A percentile compares a stretch with the other conserved stretches of the same genome.
These are phyloP conservation scores for Tortricodes alternella DNA, from an alignment of 2,888 invertebrate species.

Conservation along the genomic window DNA sequence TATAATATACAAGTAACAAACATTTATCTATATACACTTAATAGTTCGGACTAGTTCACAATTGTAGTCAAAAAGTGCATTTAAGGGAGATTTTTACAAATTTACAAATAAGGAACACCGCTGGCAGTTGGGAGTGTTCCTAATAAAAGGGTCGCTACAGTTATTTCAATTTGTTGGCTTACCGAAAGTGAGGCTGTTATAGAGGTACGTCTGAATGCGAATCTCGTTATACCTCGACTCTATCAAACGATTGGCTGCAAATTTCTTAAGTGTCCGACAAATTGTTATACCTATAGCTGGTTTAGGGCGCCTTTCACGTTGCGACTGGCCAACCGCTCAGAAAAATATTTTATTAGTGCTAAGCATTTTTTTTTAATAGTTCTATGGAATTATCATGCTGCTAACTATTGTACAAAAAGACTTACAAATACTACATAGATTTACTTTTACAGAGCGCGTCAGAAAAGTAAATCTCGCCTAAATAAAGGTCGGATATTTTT, in stretches of 20 bases:
- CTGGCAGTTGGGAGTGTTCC: slow-evolving; percentile 49
- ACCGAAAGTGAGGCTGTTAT: background rate
- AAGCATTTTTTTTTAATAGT: no score
- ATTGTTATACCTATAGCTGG: no score
- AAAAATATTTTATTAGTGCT: no score
- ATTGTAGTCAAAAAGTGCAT: slow-evolving; percentile 69
- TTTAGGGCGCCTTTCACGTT: no score
- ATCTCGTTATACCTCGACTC: background rate
- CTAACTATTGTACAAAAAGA: background rate
- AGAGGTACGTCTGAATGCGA: background rate
- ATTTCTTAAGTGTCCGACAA: no score
- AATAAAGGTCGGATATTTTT: slow-evolving; percentile 16
- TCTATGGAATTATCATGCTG: no score
- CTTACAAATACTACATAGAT: background rate
- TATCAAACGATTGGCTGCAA: no score
- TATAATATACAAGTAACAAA: slow-evolving; percentile 83
- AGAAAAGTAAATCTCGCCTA: slow-evolving; percentile 3
- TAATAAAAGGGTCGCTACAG: slow-evolving; percentile 4
- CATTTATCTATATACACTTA: slow-evolving; percentile 81
- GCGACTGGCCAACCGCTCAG: no score
- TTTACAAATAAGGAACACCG: slow-evolving; percentile 66
- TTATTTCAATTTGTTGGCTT: no score
- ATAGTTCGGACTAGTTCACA: slow-evolving; percentile 79
- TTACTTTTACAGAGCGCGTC: slow-evolving; percentile 6
- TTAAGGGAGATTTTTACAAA: slow-evolving; percentile 63